Evolutionary conservation across 2,113 vertebrate species (phyloP).

Genomic region (Bucco capensis): DNA sequence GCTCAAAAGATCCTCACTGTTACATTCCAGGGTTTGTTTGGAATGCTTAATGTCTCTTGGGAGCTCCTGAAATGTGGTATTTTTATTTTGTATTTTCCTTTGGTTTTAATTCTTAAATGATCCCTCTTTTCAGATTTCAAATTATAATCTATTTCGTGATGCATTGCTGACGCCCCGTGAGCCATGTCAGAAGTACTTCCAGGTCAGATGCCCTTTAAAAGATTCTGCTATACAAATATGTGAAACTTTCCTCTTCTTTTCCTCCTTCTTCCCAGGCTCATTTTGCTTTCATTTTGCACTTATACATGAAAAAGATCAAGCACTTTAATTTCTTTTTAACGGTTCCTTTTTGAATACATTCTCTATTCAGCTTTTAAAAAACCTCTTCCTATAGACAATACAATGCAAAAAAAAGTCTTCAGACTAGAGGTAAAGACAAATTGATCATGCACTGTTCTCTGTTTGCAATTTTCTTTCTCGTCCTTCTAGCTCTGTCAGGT

Average conservation of each 20-base stretch:
- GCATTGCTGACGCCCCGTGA: conserved; percentile 72
- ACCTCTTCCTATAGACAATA: neutral
- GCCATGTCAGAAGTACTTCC: conserved; percentile 83
- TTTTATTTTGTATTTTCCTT: conserved; percentile 62
- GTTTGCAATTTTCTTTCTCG: neutral
- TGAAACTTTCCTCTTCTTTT: conserved; percentile 14
- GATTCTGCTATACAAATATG: conserved; percentile 58
- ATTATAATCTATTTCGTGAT: conserved; percentile 76
- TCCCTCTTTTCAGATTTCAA: conserved; percentile 82
- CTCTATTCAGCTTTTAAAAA: neutral
- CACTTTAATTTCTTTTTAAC: neutral
- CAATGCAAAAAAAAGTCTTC: neutral
- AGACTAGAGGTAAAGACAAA: neutral
- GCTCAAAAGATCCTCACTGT: neutral
- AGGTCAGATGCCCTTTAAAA: conserved; percentile 76
- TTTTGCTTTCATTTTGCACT: conserved; percentile 22
- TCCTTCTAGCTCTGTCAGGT: neutral
- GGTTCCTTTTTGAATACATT: neutral
- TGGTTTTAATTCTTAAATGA: conserved; percentile 77
- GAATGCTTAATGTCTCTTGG: neutral
- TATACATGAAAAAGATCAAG: neutral
- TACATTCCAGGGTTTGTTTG: neutral
- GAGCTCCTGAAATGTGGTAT: conserved; percentile 42
- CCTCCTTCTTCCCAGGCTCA: neutral
- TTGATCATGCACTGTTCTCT: neutral